A percentile compares a stretch with the other conserved stretches of the same genome.
Evolutionary conservation across 1,140 invertebrate genomes (phyloP).

Genomic region (Bombus pyrosoma): DNA sequence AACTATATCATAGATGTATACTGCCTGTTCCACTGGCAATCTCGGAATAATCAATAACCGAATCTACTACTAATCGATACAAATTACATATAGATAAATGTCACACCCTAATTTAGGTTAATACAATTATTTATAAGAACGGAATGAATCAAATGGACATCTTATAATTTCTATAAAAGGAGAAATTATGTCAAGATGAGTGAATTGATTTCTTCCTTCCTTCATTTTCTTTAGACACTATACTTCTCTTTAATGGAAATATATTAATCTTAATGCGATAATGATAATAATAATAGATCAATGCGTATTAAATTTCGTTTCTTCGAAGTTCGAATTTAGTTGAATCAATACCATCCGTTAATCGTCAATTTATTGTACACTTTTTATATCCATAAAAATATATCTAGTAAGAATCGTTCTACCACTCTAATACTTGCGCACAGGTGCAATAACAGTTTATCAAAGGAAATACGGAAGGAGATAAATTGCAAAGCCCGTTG

Average conservation of each 20-base stretch:
- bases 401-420: not conserved
- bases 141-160: not conserved
- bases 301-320: no score
- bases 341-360: no score
- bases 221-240: no score
- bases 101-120: not conserved
- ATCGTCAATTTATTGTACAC: no score
- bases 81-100: not conserved
- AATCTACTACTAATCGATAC: not conserved
- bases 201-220: no score
- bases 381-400: no score
- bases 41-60: not conserved
- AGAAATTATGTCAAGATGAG: not conserved
- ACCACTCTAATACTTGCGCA: not conserved
- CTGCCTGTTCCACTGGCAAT: no score
- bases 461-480: not conserved
- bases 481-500: not conserved
- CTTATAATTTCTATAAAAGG: not conserved
- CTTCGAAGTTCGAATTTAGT: no score
- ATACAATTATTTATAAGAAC: no score
- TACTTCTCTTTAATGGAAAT: no score
- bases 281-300: no score
- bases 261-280: no score
- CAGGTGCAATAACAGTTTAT: not conserved
- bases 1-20: not conserved